phyloP scores from a whole-genome alignment of 2,113 vertebrate species.

The Platichthys flesus region DNA sequence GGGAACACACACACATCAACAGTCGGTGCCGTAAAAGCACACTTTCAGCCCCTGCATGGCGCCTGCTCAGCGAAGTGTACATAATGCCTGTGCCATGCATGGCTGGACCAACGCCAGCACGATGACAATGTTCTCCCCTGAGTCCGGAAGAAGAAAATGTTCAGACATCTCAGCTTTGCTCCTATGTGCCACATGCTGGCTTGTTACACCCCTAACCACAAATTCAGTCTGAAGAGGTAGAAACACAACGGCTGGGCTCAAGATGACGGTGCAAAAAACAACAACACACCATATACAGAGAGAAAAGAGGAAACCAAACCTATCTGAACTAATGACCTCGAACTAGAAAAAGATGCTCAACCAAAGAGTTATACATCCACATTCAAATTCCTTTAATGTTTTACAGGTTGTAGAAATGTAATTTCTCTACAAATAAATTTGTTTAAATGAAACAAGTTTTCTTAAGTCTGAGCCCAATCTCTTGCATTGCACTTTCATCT shows the following conservation, averaged over 20 bases:
- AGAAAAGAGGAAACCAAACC: conserved; percentile 7
- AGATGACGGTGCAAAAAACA: not conserved
- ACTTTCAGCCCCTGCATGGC: conserved; percentile 23
- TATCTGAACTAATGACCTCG: not conserved
- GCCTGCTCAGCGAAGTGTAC: conserved; percentile 51
- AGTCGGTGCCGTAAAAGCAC: conserved; percentile 36
- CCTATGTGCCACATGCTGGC: conserved; percentile 44
- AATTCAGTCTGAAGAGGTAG: conserved; percentile 25
- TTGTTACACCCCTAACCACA: conserved; percentile 15
- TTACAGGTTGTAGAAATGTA: too few relatives aligned
- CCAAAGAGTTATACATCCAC: not conserved
- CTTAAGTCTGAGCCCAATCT: not conserved
- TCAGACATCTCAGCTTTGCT: conserved; percentile 45
- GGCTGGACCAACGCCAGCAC: conserved; percentile 60
- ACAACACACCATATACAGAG: not conserved
- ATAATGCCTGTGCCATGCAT: conserved; percentile 69
- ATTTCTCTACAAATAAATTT: too few relatives aligned
- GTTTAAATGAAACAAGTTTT: not conserved
- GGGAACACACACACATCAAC: conserved; percentile 33
- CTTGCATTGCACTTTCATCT: conserved; percentile 5
- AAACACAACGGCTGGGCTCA: conserved; percentile 9
- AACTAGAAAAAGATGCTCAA: not conserved
- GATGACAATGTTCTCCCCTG: conserved; percentile 64
- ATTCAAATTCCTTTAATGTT: conserved; percentile 27
- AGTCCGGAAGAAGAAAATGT: conserved; percentile 50